phyloP scores from a whole-genome alignment of 2,797 vertebrate genomes.

The Sus cebifrons region DNA sequence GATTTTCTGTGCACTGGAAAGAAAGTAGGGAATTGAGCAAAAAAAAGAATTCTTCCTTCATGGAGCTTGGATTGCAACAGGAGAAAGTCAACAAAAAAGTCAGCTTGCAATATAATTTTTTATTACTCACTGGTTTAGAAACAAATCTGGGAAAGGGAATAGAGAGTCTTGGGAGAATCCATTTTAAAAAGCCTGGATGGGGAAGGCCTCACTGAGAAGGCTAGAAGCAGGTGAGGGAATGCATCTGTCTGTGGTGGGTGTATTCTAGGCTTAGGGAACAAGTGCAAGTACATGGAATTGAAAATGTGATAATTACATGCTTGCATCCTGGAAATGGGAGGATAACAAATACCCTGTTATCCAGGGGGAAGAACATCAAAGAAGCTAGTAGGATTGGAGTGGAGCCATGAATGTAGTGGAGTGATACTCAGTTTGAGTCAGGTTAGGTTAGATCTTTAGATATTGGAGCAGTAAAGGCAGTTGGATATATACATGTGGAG shows the following conservation, averaged over 20 bases:
- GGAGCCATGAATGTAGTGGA: background rate
- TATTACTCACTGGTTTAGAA: background rate
- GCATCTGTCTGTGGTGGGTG: background rate
- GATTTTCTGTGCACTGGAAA: background rate
- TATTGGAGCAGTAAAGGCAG: background rate
- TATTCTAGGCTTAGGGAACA: background rate
- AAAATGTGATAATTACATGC: background rate
- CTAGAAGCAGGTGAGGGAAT: background rate
- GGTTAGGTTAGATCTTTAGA: background rate
- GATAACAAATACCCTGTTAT: background rate
- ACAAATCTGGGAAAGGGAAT: background rate
- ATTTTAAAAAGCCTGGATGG: background rate
- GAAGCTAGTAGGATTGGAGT: background rate
- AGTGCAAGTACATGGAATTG: background rate
- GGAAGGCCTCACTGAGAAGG: background rate
- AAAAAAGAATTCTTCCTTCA: background rate
- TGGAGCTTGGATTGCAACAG: background rate
- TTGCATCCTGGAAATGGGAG: background rate
- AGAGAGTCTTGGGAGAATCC: background rate
- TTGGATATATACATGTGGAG: background rate
- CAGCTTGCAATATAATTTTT: background rate
- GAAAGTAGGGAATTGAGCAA: background rate
- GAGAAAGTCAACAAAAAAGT: background rate
- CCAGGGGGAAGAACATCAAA: background rate
- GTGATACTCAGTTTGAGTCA: background rate